A percentile compares a stretch with the other conserved stretches of the same genome.
phyloP scores from a whole-genome alignment of 2,888 invertebrate genomes.

The Volucella zonaria region DNA sequence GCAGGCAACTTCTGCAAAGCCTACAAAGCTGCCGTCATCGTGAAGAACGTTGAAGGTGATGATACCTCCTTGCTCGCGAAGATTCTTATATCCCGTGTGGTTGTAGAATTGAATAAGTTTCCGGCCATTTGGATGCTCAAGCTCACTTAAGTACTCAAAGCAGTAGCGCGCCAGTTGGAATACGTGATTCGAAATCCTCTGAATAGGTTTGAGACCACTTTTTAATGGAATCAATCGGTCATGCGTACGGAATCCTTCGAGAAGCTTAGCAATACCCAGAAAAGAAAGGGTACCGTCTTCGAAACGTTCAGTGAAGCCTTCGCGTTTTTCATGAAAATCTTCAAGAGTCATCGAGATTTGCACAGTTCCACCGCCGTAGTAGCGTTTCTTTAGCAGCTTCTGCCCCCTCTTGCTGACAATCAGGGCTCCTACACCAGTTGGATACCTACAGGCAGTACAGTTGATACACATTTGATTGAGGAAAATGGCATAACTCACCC shows the following conservation, averaged over 20 bases:
- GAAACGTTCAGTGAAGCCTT: conserved; percentile 89
- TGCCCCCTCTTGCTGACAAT: conserved; percentile 86
- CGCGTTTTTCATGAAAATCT: conserved; percentile 88
- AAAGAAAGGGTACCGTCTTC: conserved; percentile 97
- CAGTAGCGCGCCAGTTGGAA: conserved; percentile 90
- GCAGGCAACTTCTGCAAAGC: conserved; percentile 95
- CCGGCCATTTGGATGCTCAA: conserved; percentile 89
- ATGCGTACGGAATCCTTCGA: conserved; percentile 91
- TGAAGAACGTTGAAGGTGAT: conserved; percentile 94
- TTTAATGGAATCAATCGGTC: conserved; percentile 85
- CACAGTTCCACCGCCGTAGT: conserved; percentile 98
- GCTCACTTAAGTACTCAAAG: conserved; percentile 85
- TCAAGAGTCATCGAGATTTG: conserved; percentile 90
- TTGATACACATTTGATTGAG: not conserved
- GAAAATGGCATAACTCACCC: conserved; percentile 79
- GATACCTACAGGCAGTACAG: conserved; percentile 84
- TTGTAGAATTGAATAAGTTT: conserved; percentile 89
- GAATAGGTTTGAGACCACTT: conserved; percentile 82
- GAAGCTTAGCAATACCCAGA: conserved; percentile 90
- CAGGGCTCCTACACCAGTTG: conserved; percentile 96
- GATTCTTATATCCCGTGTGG: conserved; percentile 87
- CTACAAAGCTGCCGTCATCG: conserved; percentile 90
- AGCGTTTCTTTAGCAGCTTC: conserved; percentile 84
- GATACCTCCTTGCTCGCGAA: conserved; percentile 90
- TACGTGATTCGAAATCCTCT: conserved; percentile 88